Base-by-base conservation (phyloP, 1,140 invertebrate species). In the Papilio helenus region DNA sequence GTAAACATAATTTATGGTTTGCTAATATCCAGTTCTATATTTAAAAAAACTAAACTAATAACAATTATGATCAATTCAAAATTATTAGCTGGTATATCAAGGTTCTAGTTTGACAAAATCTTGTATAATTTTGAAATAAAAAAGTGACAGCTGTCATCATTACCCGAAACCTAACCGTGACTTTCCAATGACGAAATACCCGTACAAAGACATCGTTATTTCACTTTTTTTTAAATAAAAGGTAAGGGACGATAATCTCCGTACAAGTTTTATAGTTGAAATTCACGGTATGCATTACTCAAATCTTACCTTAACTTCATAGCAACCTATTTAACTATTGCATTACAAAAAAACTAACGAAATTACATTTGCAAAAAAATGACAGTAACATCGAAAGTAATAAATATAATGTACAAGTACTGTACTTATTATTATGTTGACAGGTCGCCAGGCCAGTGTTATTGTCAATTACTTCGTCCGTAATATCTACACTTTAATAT, bases 401-500 rank as follows among this genome's bases (percentile, higher is more conserved):
- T 77, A 65, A 77, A 77, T 77, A 77, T 65, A 77, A 77, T 77
- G 76, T 77, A 91, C 87, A 91, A 89, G 87, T 89, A 88, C 83
- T 94, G 91, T 91, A 94, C 91, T 92, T 92, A 90, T 86, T 80
- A 72, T 85, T 86, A 90, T 83, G 82, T 80, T 83, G 80, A 83
- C 76, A 83, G 84, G 83, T 86, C 88, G 86, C 86, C 90, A 93
- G 89, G 92, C 92, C 90, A 84, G 86, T 88, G 86, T 93, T 94
- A 93, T 93, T 93, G 92, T 93, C 92, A 93, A 89, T 92, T 92
- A 92, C 88, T 82, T 90, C 88, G 82, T 89, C 85, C 87, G 87
- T 90, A 90, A 91, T 91, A 94, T 89, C 91, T 93, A 93, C 89
- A 90, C 86, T 93, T 90, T 91, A 91, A 93, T 93, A 93, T 92